These are phyloP conservation scores for Choreutis nemorana DNA, from an alignment of 2,888 invertebrate species.

Conservation along the genomic window DNA sequence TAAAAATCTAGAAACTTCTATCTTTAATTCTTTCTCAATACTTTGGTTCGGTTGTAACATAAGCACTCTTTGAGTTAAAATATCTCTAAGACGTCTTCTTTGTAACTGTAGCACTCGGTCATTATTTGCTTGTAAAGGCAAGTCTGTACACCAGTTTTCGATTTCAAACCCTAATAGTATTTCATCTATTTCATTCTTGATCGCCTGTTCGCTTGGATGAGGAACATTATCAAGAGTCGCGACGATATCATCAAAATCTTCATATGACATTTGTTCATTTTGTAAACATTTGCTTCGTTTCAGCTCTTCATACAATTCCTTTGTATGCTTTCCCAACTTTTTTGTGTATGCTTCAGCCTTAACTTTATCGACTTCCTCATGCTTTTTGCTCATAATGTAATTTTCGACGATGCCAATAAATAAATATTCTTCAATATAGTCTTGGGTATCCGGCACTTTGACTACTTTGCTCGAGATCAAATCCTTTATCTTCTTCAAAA, in stretches of 20 bases:
- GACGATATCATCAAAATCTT: constrained; percentile 23
- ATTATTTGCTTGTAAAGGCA: constrained; percentile 21
- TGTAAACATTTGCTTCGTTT: constrained; percentile 21
- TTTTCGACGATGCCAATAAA: constrained; percentile 28
- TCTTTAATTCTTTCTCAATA: constrained; percentile 17
- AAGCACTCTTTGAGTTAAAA: constrained; percentile 27
- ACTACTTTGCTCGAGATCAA: not conserved
- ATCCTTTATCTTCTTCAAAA: not conserved
- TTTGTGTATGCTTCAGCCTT: constrained; percentile 28
- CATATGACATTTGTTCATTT: constrained; percentile 17
- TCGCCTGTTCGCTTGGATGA: constrained; percentile 23
- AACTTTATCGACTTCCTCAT: constrained; percentile 23
- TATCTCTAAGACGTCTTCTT: constrained; percentile 22
- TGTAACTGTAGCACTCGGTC: constrained; percentile 16
- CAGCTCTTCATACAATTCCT: constrained; percentile 22
- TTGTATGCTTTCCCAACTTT: constrained; percentile 23
- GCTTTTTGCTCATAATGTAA: constrained; percentile 26
- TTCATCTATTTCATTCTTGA: constrained; percentile 33
- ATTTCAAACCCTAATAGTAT: constrained; percentile 33
- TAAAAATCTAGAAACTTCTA: constrained; percentile 22
- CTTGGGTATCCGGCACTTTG: no score
- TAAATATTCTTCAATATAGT: constrained; percentile 26
- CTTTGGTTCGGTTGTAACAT: constrained; percentile 20
- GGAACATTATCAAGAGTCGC: constrained; percentile 29
- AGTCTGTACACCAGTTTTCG: constrained; percentile 35